phyloP scores from a whole-genome alignment of 2,888 invertebrate species.

The Hydraecia micacea region DNA sequence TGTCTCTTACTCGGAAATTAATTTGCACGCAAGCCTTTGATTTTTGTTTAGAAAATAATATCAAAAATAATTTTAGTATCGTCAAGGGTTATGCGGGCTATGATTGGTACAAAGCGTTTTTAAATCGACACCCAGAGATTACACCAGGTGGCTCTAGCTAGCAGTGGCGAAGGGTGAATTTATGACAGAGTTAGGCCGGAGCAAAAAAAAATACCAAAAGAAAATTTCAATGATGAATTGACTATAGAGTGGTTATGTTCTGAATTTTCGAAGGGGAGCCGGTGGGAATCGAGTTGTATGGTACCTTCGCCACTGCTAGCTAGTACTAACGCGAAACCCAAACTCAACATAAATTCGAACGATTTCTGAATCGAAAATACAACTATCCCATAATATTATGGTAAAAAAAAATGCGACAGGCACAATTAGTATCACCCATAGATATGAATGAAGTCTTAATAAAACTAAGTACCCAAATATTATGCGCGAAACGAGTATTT shows the following conservation, averaged over 20 bases:
- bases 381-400: not conserved
- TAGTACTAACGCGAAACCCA: not conserved
- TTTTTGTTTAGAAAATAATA: slow-evolving; percentile 16
- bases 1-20: not conserved
- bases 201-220: too few species aligned
- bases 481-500: not conserved
- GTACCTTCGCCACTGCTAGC: too few species aligned
- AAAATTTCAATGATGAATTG: too few species aligned
- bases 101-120: slow-evolving; percentile 7
- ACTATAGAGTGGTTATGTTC: too few species aligned
- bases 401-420: not conserved
- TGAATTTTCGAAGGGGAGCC: too few species aligned
- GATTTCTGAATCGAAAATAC: not conserved
- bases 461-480: not conserved
- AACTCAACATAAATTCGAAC: too few species aligned
- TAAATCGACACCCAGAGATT: slow-evolving; percentile 1
- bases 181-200: too few species aligned
- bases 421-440: not conserved
- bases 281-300: too few species aligned
- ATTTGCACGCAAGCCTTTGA: slow-evolving; percentile 13
- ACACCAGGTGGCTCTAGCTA: not conserved
- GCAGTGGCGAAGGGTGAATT: too few species aligned
- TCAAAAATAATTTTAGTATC: slow-evolving; percentile 15
- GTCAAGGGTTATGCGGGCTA: not conserved
- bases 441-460: not conserved